A percentile compares a stretch with the other conserved stretches of the same genome.
These are phyloP conservation scores for Mystacornis crossleyi DNA, from an alignment of 2,113 vertebrate species.

Conservation along the genomic window DNA sequence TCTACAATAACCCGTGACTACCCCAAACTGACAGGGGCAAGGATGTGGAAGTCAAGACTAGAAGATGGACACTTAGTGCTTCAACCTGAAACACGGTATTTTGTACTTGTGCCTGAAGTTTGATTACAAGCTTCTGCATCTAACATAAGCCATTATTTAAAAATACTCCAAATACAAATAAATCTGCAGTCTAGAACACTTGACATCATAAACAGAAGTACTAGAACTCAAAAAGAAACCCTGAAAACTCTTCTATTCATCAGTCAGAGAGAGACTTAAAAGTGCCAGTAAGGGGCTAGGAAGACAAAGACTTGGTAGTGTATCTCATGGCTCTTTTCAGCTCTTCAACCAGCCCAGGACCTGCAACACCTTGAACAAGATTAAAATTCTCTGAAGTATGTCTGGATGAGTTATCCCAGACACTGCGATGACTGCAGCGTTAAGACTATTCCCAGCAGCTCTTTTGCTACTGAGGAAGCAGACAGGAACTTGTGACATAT, in stretches of 20 bases:
- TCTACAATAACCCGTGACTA: neutral
- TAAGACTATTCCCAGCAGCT: neutral
- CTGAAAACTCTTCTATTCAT: neutral
- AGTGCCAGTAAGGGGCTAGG: neutral
- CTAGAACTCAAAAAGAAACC: neutral
- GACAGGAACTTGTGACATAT: neutral
- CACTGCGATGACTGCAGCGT: neutral
- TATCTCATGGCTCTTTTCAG: neutral
- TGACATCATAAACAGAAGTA: neutral
- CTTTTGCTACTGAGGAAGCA: neutral
- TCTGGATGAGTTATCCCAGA: neutral
- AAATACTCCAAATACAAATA: neutral
- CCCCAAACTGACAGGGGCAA: neutral
- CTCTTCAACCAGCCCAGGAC: neutral
- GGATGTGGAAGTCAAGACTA: neutral
- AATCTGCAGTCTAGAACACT: neutral
- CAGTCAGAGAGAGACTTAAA: neutral
- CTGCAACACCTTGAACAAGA: neutral
- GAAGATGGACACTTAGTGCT: neutral
- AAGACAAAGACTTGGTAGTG: neutral
- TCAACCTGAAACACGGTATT: neutral
- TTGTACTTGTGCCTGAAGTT: neutral
- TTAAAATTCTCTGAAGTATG: neutral
- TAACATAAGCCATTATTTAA: neutral
- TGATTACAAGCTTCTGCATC: neutral